Conservation (phyloP, 2,797 vertebrate genomes). For the Mus minutoides region DNA sequence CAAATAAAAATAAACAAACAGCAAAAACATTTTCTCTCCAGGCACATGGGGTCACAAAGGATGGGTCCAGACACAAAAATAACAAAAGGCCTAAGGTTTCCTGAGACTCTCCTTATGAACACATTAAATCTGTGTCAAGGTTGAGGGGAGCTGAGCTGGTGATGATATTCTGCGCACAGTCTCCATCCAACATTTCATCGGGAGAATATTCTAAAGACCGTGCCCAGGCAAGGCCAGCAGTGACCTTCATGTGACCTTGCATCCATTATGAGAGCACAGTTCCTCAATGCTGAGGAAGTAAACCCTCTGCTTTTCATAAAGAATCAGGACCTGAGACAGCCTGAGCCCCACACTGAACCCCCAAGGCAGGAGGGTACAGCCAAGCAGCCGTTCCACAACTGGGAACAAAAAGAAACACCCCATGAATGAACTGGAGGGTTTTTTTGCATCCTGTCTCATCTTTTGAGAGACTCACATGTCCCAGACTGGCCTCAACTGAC, state of each 20-base stretch:
- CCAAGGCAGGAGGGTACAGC: not conserved
- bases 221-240: not conserved
- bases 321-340: not conserved
- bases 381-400: not conserved
- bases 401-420: not conserved
- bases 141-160: not conserved
- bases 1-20: not conserved
- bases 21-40: not conserved
- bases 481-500: not conserved
- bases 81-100: not conserved
- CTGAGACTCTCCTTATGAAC: not conserved
- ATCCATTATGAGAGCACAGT: not conserved
- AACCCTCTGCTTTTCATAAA: not conserved
- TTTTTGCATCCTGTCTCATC: too few species aligned
- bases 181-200: not conserved
- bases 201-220: not conserved
- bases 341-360: not conserved
- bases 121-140: not conserved
- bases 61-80: not conserved
- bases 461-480: not conserved
- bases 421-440: rapidly evolving
- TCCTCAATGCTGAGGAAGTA: not conserved
- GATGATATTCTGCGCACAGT: not conserved
- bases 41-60: not conserved
- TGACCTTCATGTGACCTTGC: not conserved